Conservation (phyloP, 2,888 invertebrate genomes). For the Colostygia pectinataria region DNA sequence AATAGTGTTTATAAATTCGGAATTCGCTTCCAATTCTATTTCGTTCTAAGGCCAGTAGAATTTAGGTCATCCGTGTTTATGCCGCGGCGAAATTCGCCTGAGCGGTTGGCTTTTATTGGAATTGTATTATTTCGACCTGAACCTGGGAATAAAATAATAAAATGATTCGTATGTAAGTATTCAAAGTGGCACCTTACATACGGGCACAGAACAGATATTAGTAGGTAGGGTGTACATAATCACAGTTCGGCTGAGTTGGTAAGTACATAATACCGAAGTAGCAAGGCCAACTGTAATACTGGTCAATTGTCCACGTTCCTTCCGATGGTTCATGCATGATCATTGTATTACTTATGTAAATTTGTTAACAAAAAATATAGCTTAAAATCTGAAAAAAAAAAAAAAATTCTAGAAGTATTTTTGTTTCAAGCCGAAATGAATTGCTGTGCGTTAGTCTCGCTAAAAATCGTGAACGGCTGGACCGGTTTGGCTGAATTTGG, state of each 20-base stretch:
- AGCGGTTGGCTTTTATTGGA: slow-evolving; percentile 13
- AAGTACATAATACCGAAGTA: slow-evolving; percentile 13
- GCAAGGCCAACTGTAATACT: slow-evolving; percentile 27
- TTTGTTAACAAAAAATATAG: background rate
- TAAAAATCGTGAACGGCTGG: no score
- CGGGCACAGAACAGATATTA: no score
- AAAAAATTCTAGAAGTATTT: slow-evolving; percentile 3
- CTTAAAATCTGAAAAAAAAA: slow-evolving; percentile 8
- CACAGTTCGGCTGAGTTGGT: no score
- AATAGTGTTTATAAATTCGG: slow-evolving; percentile 46
- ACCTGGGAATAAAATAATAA: background rate
- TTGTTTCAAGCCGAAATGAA: slow-evolving; percentile 3
- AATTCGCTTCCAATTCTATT: slow-evolving; percentile 46
- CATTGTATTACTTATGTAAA: slow-evolving; percentile 19
- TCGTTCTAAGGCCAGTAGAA: slow-evolving; percentile 48
- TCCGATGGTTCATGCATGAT: slow-evolving; percentile 24
- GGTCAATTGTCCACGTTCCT: slow-evolving; percentile 22
- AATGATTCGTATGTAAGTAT: slow-evolving; percentile 7
- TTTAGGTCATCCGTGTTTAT: slow-evolving; percentile 41
- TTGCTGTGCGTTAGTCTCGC: no score
- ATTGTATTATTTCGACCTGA: slow-evolving; percentile 8
- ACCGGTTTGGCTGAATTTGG: no score
- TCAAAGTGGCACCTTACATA: slow-evolving; percentile 6
- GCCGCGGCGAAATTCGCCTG: slow-evolving; percentile 10
- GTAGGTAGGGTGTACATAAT: no score